A percentile compares a stretch with the other conserved stretches of the same genome.
These are phyloP conservation scores for Drosophila equinoxialis DNA, from an alignment of 1,140 invertebrate species.

Conservation along the genomic window DNA sequence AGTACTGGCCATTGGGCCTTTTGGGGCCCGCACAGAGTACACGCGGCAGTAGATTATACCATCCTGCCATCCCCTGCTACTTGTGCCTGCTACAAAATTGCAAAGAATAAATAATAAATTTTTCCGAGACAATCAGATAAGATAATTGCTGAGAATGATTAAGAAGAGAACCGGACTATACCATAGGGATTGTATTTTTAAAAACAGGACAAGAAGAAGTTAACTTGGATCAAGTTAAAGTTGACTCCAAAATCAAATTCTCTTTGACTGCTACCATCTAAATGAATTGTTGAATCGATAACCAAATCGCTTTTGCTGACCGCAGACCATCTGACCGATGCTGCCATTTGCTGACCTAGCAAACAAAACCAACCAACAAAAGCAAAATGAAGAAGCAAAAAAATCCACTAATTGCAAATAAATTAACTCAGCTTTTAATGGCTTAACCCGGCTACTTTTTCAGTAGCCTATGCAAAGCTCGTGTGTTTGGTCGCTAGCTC, in stretches of 20 bases:
- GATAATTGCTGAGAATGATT: conserved; percentile 40
- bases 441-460: conserved; percentile 33
- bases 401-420: conserved; percentile 74
- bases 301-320: conserved; percentile 15
- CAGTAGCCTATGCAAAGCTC: conserved; percentile 26
- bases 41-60: no score
- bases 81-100: conserved; percentile 23
- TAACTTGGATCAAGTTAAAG: not conserved
- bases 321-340: conserved; percentile 4
- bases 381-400: conserved; percentile 26
- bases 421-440: conserved; percentile 68
- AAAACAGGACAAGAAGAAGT: conserved; percentile 14
- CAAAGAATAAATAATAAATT: conserved; percentile 54
- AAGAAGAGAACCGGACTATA: conserved; percentile 7
- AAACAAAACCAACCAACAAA: conserved; percentile 5
- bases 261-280: not conserved
- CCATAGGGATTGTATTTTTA: conserved; percentile 5
- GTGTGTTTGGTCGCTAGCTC: not conserved
- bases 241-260: not conserved
- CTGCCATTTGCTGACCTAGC: not conserved
- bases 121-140: conserved; percentile 26
- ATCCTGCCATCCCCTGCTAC: not conserved
- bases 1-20: conserved; percentile 56
- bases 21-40: conserved; percentile 14
- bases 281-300: not conserved